phyloP scores from a whole-genome alignment of 2,888 invertebrate species.

The Galeruca laticollis region DNA sequence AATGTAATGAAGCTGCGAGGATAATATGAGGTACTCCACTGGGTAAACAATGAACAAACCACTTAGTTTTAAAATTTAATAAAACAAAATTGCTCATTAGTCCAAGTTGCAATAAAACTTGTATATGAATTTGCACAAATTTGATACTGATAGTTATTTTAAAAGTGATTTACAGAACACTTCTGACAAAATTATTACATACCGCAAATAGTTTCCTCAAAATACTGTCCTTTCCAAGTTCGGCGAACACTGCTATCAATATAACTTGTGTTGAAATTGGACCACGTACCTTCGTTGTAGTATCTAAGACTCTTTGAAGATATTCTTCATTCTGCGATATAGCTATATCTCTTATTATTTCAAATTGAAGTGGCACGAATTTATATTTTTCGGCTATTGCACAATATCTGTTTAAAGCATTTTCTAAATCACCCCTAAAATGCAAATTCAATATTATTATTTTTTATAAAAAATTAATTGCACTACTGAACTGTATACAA shows the following conservation, averaged over 20 bases:
- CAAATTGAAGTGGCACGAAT: constrained; percentile 76
- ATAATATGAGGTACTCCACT: too few relatives aligned
- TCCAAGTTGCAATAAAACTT: too few relatives aligned
- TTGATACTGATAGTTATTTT: too few relatives aligned
- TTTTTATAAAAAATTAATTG: too few relatives aligned
- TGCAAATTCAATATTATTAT: not conserved
- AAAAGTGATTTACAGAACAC: too few relatives aligned
- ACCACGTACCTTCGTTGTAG: constrained; percentile 66
- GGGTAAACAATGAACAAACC: too few relatives aligned
- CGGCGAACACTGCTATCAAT: constrained; percentile 70
- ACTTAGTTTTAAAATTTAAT: too few relatives aligned
- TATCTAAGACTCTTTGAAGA: constrained; percentile 62
- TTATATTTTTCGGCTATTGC: constrained; percentile 69
- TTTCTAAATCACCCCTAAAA: constrained; percentile 67
- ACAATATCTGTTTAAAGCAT: constrained; percentile 71
- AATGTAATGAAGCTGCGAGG: too few relatives aligned
- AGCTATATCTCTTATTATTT: constrained; percentile 68
- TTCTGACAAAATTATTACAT: constrained; percentile 35
- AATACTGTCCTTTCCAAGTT: constrained; percentile 69
- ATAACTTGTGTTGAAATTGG: constrained; percentile 65
- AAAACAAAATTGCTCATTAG: too few relatives aligned
- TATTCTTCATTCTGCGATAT: constrained; percentile 62
- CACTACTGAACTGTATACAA: too few relatives aligned
- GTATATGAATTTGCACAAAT: too few relatives aligned
- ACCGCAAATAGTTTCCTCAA: constrained; percentile 68